Evolutionary conservation across 2,888 invertebrate genomes (phyloP).

Genomic region (Epicampocera succincta): DNA sequence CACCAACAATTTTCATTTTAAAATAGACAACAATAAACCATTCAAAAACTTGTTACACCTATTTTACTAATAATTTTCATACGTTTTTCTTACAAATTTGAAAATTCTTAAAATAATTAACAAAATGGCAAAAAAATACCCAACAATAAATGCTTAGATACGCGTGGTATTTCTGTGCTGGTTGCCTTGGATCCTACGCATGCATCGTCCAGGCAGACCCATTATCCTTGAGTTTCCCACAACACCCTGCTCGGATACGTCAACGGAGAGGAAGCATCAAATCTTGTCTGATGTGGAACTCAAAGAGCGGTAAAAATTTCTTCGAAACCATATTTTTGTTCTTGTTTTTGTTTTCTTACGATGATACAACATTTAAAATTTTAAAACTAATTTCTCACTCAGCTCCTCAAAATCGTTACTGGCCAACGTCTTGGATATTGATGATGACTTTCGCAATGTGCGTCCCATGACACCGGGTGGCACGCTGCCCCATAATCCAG

Average conservation of each 20-base stretch:
- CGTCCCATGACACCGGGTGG: conserved; percentile 86
- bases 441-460: conserved; percentile 95
- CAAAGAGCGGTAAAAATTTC: conserved; percentile 85
- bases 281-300: conserved; percentile 93
- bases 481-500: conserved; percentile 84
- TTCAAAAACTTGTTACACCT: conserved; percentile 5
- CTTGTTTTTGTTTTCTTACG: no score
- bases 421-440: conserved; percentile 98
- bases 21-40: conserved; percentile 23
- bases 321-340: background rate
- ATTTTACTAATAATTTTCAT: conserved; percentile 54
- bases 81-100: conserved; percentile 48
- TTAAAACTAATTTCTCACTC: background rate
- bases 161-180: conserved; percentile 96
- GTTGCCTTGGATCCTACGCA: conserved; percentile 97
- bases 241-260: conserved; percentile 83
- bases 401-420: conserved; percentile 96
- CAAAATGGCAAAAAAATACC: conserved; percentile 8
- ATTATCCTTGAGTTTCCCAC: conserved; percentile 82
- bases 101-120: conserved; percentile 18
- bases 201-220: conserved; percentile 89
- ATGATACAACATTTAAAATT: no score
- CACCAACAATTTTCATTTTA: conserved; percentile 30
- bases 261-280: conserved; percentile 86
- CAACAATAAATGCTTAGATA: conserved; percentile 83